Percentiles rank a stretch among this genome's conserved stretches.
These are phyloP conservation scores for Cydia pomonella DNA, from an alignment of 1,140 invertebrate genomes.

Conservation along the genomic window DNA sequence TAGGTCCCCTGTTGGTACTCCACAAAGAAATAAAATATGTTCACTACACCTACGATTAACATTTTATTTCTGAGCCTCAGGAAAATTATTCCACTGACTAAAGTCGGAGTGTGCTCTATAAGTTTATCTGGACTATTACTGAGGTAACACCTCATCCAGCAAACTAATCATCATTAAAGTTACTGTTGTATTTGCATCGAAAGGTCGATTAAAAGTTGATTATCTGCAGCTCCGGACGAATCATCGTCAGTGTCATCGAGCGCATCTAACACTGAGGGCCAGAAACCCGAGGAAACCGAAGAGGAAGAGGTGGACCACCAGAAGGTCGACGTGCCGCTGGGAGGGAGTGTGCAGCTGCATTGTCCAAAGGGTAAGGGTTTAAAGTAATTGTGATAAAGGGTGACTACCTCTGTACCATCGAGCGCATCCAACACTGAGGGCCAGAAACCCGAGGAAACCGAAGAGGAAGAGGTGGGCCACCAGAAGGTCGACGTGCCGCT, in stretches of 20 bases:
- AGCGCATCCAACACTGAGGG: constrained; percentile 44
- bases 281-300: constrained; percentile 43
- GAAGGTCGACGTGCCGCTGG: constrained; percentile 87
- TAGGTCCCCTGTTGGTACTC: no score
- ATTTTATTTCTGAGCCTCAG: no score
- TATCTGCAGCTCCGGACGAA: constrained; percentile 57
- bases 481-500: constrained; percentile 86
- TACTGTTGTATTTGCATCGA: no score
- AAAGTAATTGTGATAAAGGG: background rate
- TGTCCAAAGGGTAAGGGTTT: constrained; percentile 85
- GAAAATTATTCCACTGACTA: no score
- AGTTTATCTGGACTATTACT: no score
- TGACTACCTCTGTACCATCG: no score
- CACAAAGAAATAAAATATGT: no score
- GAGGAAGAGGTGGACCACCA: constrained; percentile 61
- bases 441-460: constrained; percentile 44
- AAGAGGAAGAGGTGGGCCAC: constrained; percentile 54
- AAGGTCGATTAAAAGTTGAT: no score
- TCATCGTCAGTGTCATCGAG: background rate
- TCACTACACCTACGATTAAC: no score
- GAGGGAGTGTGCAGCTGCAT: constrained; percentile 91
- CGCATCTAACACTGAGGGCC: constrained; percentile 44
- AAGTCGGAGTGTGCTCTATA: no score
- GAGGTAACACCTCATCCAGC: no score
- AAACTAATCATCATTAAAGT: no score